phyloP scores from a whole-genome alignment of 2,888 invertebrate species.

The Ormyrus nitidulus region DNA sequence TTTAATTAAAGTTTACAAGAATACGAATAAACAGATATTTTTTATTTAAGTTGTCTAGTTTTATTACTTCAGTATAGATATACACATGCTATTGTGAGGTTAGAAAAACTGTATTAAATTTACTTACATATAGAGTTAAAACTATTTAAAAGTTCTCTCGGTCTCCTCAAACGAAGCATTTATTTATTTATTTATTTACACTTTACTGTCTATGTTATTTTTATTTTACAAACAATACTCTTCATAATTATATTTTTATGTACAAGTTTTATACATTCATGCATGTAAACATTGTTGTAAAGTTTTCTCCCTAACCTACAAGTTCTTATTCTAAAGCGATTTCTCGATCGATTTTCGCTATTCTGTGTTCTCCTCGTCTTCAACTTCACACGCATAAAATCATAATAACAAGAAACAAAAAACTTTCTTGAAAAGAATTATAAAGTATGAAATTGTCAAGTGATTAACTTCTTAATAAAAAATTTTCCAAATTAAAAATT shows the following conservation, averaged over 20 bases:
- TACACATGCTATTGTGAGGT: slow-evolving; percentile 35
- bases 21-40: neutral
- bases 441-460: too few relatives aligned
- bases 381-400: neutral
- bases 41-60: neutral
- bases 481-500: slow-evolving; percentile 1
- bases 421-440: too few relatives aligned
- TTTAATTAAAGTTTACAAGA: neutral
- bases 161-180: slow-evolving; percentile 61
- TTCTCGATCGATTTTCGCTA: slow-evolving; percentile 22
- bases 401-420: neutral
- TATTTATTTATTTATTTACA: slow-evolving; percentile 40
- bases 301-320: neutral
- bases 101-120: slow-evolving; percentile 7
- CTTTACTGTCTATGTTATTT: neutral
- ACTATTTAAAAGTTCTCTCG: slow-evolving; percentile 54
- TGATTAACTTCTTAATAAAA: neutral
- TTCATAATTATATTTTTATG: neutral
- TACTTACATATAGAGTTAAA: slow-evolving; percentile 60
- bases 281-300: slow-evolving; percentile 6
- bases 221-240: neutral
- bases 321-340: neutral
- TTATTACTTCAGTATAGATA: neutral
- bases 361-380: neutral
- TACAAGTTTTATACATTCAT: neutral